phyloP scores from a whole-genome alignment of 2,797 vertebrate genomes.

The Leptoclinus maculatus region DNA sequence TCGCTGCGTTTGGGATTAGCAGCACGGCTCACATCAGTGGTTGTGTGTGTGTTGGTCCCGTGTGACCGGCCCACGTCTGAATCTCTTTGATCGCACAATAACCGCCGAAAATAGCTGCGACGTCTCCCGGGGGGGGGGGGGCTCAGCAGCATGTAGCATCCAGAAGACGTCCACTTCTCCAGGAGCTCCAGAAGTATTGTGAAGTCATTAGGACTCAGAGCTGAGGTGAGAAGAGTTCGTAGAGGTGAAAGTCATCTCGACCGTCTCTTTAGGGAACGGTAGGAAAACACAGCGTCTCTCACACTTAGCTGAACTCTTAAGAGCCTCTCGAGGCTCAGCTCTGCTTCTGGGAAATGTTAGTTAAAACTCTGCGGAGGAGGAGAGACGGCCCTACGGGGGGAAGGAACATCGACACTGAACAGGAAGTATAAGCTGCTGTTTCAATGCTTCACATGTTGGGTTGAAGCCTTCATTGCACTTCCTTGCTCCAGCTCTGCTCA shows the following conservation, averaged over 20 bases:
- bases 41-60: background rate
- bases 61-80: background rate
- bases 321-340: background rate
- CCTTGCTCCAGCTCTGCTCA: no score
- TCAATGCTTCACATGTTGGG: background rate
- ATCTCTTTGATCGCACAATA: slow-evolving; percentile 31
- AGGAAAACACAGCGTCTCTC: background rate
- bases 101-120: slow-evolving; percentile 10
- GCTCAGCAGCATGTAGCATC: background rate
- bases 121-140: no score
- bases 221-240: background rate
- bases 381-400: no score
- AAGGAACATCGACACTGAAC: no score
- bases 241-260: background rate
- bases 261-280: background rate
- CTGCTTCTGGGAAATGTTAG: background rate
- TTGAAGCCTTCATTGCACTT: no score
- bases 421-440: background rate
- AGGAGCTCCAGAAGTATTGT: background rate
- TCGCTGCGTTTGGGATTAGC: slow-evolving; percentile 9
- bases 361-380: no score
- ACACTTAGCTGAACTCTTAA: background rate
- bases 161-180: no score
- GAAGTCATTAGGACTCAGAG: no score
- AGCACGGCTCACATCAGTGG: slow-evolving; percentile 2